phyloP scores from a whole-genome alignment of 1,140 invertebrate genomes.

The Drosophila elegans region DNA sequence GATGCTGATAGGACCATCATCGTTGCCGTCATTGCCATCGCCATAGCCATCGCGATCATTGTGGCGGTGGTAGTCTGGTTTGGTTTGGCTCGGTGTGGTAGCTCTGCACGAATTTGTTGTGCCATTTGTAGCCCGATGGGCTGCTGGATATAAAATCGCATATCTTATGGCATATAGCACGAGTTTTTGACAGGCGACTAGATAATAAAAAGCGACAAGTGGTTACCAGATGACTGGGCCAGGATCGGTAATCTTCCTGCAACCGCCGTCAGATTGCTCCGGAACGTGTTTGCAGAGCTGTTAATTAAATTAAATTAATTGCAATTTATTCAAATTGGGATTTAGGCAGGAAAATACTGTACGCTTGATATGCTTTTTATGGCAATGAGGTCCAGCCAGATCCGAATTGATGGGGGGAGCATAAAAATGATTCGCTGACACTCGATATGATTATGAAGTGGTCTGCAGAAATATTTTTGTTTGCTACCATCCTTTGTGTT shows the following conservation, averaged over 20 bases:
- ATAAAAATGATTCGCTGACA: conserved; percentile 23
- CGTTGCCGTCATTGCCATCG: conserved; percentile 25
- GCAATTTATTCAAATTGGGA: conserved; percentile 46
- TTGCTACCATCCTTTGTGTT: conserved; percentile 41
- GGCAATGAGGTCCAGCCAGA: conserved; percentile 2
- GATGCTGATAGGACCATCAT: conserved; percentile 41
- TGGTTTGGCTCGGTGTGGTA: conserved; percentile 34
- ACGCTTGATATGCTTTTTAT: conserved; percentile 35
- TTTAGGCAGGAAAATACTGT: conserved; percentile 32
- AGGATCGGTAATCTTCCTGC: conserved; percentile 33
- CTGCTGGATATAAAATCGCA: conserved; percentile 62
- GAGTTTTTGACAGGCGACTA: conserved; percentile 70
- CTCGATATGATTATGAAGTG: conserved; percentile 26
- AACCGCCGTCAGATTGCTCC: conserved; percentile 30
- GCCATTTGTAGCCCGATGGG: conserved; percentile 49
- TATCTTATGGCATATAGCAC: conserved; percentile 66
- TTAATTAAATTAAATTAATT: conserved; percentile 67
- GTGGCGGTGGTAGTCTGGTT: conserved; percentile 6
- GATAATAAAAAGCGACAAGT: conserved; percentile 78
- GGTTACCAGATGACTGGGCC: conserved; percentile 40
- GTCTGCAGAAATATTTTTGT: conserved; percentile 38
- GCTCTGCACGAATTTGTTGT: conserved; percentile 76
- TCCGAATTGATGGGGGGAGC: conserved; percentile 18
- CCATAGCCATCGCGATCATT: conserved; percentile 19
- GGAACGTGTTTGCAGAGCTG: conserved; percentile 60